Percentiles rank a stretch among this genome's conserved stretches.
phyloP scores from a whole-genome alignment of 2,888 invertebrate genomes.

The Dynastes maya region DNA sequence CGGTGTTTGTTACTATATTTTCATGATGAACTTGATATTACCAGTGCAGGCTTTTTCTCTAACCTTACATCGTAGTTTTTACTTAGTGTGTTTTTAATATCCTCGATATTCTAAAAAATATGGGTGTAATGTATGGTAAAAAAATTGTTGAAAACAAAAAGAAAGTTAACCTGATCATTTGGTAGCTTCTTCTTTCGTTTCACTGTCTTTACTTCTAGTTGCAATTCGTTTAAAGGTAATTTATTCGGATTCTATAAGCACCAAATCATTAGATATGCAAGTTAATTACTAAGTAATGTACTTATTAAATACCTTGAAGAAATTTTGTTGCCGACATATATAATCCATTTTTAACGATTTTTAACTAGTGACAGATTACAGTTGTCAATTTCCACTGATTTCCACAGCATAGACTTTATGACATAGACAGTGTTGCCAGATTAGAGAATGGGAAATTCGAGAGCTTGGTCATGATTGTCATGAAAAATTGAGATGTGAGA shows the following conservation, averaged over 20 bases:
- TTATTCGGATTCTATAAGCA: conserved; percentile 74
- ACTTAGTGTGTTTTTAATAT: conserved; percentile 56
- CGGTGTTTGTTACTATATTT: conserved; percentile 20
- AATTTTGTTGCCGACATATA: conserved; percentile 57
- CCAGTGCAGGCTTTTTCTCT: conserved; percentile 65
- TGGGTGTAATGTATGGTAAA: too few species aligned
- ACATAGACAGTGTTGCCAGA: too few species aligned
- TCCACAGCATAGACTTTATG: too few species aligned
- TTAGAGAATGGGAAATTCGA: too few species aligned
- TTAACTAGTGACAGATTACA: neutral
- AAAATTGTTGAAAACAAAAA: too few species aligned
- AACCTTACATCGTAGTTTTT: conserved; percentile 60
- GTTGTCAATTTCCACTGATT: too few species aligned
- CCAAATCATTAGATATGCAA: conserved; percentile 26
- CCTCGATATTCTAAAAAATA: conserved; percentile 59
- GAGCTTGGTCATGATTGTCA: too few species aligned
- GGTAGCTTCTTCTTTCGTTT: conserved; percentile 57
- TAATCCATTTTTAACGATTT: conserved; percentile 50
- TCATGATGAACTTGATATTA: conserved; percentile 53
- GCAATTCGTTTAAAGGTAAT: conserved; percentile 72
- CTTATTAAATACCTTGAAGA: conserved; percentile 59
- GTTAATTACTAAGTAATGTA: conserved; percentile 34
- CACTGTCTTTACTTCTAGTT: conserved; percentile 62
- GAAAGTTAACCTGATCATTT: conserved; percentile 26
- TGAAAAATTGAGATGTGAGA: too few species aligned